Evolutionary conservation across 30 jellyfish, hydroid and myxozoan genomes (phyloP).

Genomic region (Pseudorhiza aurosa): DNA sequence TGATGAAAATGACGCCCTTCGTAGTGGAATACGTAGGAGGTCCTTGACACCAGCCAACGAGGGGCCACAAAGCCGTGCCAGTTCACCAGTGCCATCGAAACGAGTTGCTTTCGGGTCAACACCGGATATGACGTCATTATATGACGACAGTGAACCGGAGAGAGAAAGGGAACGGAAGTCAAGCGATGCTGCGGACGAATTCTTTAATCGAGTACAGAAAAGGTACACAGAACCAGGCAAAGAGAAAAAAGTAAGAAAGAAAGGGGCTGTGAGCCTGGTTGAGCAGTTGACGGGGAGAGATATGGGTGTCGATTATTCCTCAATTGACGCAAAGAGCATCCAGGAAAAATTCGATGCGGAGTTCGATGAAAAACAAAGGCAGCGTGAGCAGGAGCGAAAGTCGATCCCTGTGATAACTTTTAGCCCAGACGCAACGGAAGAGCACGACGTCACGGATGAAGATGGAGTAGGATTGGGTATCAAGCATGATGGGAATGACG

Average conservation of each 20-base stretch:
- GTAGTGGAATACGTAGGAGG: slow-evolving; percentile 64
- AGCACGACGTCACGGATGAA: not conserved
- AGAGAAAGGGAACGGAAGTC: slow-evolving; percentile 11
- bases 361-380: slow-evolving; percentile 15
- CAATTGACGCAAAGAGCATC: slow-evolving; percentile 39
- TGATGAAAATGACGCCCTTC: slow-evolving; percentile 30
- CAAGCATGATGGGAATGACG: not conserved
- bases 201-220: slow-evolving; percentile 11
- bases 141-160: not conserved
- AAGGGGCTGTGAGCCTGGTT: slow-evolving; percentile 39
- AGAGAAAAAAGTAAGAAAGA: slow-evolving; percentile 1
- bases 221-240: slow-evolving; percentile 1
- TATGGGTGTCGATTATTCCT: slow-evolving; percentile 49
- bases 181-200: slow-evolving; percentile 41
- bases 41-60: slow-evolving; percentile 46
- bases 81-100: slow-evolving; percentile 4
- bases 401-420: slow-evolving; percentile 33
- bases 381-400: not conserved
- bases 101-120: not conserved
- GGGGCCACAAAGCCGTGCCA: not conserved
- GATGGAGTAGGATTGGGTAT: not conserved
- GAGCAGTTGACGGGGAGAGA: slow-evolving; percentile 61
- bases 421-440: slow-evolving; percentile 10
- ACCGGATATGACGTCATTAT: slow-evolving; percentile 12
- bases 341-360: slow-evolving; percentile 52